Percentiles rank a stretch among this genome's conserved stretches.
phyloP scores from a whole-genome alignment of 2,888 invertebrate species.

The Polietes domitor region DNA sequence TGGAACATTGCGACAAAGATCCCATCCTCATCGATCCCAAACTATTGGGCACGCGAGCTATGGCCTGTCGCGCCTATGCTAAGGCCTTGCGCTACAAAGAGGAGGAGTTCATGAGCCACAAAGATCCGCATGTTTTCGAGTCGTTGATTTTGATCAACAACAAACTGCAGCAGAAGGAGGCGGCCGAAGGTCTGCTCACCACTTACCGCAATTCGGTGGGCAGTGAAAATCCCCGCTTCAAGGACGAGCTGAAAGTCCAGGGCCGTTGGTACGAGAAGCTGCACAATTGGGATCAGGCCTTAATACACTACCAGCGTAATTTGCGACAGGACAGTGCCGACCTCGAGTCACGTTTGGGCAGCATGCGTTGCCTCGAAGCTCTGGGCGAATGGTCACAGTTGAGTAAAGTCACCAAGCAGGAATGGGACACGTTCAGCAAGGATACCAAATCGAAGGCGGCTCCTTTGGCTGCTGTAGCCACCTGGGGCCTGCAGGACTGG shows the following conservation, averaged over 20 bases:
- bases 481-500: conserved; percentile 98
- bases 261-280: conserved; percentile 99
- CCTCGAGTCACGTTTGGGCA: conserved; percentile 92
- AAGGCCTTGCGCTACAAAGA: conserved; percentile 88
- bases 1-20: conserved; percentile 99
- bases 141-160: conserved; percentile 98
- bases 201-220: conserved; percentile 86
- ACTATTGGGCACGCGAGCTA: conserved; percentile 94
- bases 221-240: conserved; percentile 61
- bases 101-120: conserved; percentile 93
- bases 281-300: conserved; percentile 98
- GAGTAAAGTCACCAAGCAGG: conserved; percentile 89
- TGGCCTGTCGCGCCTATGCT: conserved; percentile 92
- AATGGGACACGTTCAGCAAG: conserved; percentile 87
- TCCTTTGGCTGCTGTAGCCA: conserved; percentile 94
- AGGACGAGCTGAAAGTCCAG: conserved; percentile 84
- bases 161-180: conserved; percentile 98
- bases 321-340: conserved; percentile 85
- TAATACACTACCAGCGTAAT: conserved; percentile 91
- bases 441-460: conserved; percentile 87
- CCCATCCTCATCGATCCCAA: conserved; percentile 94
- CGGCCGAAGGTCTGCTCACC: conserved; percentile 96
- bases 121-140: conserved; percentile 94
- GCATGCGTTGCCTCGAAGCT: conserved; percentile 97
- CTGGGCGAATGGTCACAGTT: conserved; percentile 97